Percentiles rank a stretch among this genome's conserved stretches.
These are phyloP conservation scores for Cyanoramphus novaezelandiae DNA, from an alignment of 2,113 vertebrate species.

Conservation along the genomic window DNA sequence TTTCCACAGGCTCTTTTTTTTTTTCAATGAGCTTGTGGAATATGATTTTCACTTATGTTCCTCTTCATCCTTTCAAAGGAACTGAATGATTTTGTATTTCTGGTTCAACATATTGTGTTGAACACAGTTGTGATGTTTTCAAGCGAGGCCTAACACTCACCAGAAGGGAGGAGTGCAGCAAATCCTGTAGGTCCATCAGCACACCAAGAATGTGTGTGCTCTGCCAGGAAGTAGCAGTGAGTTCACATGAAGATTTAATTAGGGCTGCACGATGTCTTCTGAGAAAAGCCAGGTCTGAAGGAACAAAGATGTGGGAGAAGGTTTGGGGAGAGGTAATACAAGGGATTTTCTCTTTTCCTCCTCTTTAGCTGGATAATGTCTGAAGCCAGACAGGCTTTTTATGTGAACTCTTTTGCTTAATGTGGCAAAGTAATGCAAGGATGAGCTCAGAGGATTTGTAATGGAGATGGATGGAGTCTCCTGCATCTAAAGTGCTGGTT, in stretches of 20 bases:
- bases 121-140: slow-evolving; percentile 44
- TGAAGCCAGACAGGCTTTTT: slow-evolving; percentile 46
- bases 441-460: slow-evolving; percentile 59
- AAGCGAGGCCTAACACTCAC: slow-evolving; percentile 36
- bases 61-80: slow-evolving; percentile 5
- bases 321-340: slow-evolving; percentile 2
- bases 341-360: slow-evolving; percentile 46
- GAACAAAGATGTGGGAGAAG: not conserved
- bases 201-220: slow-evolving; percentile 1
- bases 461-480: slow-evolving; percentile 49
- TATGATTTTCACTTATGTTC: slow-evolving; percentile 31
- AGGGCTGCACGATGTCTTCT: slow-evolving; percentile 4
- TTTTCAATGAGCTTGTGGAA: slow-evolving; percentile 17
- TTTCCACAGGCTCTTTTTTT: slow-evolving; percentile 6
- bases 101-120: slow-evolving; percentile 12
- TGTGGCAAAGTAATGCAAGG: slow-evolving; percentile 50
- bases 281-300: slow-evolving; percentile 39
- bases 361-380: slow-evolving; percentile 42
- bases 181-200: slow-evolving; percentile 25
- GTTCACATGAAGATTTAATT: slow-evolving; percentile 55
- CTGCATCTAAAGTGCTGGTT: not conserved
- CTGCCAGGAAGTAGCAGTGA: slow-evolving; percentile 46
- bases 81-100: not conserved
- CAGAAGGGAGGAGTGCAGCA: slow-evolving; percentile 29
- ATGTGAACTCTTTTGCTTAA: slow-evolving; percentile 59